Percentiles rank a stretch among this genome's conserved stretches.
These are phyloP conservation scores for Galerucella nymphaeae DNA, from an alignment of 2,888 invertebrate genomes.

Conservation along the genomic window DNA sequence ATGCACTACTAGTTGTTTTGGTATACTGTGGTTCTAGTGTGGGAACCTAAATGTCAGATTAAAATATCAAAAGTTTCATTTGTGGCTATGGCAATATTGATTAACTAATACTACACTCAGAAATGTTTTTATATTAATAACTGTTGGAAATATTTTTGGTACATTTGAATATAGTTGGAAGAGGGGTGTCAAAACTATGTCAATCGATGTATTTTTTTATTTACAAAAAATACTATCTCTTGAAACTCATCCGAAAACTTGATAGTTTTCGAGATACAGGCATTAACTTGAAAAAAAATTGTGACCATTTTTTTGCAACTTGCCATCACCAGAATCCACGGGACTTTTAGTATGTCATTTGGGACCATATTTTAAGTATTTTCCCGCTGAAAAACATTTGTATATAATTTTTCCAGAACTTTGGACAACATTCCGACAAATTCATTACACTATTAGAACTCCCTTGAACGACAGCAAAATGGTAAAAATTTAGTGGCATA, in stretches of 20 bases:
- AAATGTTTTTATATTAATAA: not conserved
- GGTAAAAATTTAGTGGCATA: no score
- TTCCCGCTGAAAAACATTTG: not conserved
- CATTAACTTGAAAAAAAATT: not conserved
- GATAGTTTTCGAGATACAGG: slow-evolving; percentile 3
- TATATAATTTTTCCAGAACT: not conserved
- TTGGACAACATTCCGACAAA: slow-evolving; percentile 1
- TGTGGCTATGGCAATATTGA: not conserved
- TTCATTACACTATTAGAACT: slow-evolving; percentile 2
- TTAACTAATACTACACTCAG: slow-evolving; percentile 5
- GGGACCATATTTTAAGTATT: not conserved
- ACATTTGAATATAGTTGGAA: not conserved
- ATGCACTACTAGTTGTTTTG: no score
- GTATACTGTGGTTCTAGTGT: not conserved
- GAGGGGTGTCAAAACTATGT: slow-evolving; percentile 5
- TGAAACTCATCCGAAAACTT: slow-evolving; percentile 1
- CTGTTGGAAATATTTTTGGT: not conserved
- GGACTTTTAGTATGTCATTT: not conserved
- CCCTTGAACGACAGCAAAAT: no score
- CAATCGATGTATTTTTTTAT: not conserved
- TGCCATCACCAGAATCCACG: not conserved
- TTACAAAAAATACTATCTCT: not conserved
- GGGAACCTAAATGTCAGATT: not conserved
- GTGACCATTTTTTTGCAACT: not conserved
- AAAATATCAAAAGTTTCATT: not conserved